Percentiles rank a stretch among this genome's conserved stretches.
Evolutionary conservation across 2,797 vertebrate species (phyloP).

Genomic region (Falco berigora): DNA sequence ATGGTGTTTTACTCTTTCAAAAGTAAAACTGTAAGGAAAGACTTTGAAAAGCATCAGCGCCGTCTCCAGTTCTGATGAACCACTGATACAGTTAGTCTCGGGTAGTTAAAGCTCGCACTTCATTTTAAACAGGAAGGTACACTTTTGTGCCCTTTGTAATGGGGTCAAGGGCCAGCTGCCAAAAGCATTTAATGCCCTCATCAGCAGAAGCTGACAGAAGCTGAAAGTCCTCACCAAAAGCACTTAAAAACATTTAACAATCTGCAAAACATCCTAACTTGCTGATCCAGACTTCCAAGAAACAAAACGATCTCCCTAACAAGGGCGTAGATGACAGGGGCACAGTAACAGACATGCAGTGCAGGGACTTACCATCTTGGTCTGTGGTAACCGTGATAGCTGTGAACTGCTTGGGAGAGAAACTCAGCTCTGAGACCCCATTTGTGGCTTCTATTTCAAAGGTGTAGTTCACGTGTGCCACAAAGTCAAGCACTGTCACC

Average conservation of each 20-base stretch:
- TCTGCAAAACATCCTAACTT: not conserved
- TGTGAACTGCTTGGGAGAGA: slow-evolving; percentile 86
- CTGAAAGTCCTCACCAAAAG: not conserved
- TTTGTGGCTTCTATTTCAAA: slow-evolving; percentile 97
- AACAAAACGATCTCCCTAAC: not conserved
- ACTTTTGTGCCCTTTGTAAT: not conserved
- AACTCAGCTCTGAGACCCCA: slow-evolving; percentile 90
- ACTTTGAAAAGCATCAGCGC: not conserved
- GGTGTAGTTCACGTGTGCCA: slow-evolving; percentile 92
- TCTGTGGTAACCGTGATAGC: slow-evolving; percentile 90
- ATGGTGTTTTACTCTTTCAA: not conserved
- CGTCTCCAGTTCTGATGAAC: not conserved
- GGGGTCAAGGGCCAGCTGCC: not conserved
- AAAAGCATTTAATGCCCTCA: not conserved
- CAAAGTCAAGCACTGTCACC: slow-evolving; percentile 87
- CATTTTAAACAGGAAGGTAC: not conserved
- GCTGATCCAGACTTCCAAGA: not conserved
- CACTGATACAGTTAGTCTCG: not conserved
- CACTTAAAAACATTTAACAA: not conserved
- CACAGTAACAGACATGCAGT: not conserved
- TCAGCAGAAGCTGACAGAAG: not conserved
- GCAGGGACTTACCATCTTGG: slow-evolving; percentile 86
- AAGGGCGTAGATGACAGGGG: rapidly evolving
- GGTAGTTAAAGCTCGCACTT: not conserved
- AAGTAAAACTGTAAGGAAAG: not conserved